A percentile compares a stretch with the other conserved stretches of the same genome.
phyloP scores from a whole-genome alignment of 2,113 vertebrate genomes.

The Gavia stellata region DNA sequence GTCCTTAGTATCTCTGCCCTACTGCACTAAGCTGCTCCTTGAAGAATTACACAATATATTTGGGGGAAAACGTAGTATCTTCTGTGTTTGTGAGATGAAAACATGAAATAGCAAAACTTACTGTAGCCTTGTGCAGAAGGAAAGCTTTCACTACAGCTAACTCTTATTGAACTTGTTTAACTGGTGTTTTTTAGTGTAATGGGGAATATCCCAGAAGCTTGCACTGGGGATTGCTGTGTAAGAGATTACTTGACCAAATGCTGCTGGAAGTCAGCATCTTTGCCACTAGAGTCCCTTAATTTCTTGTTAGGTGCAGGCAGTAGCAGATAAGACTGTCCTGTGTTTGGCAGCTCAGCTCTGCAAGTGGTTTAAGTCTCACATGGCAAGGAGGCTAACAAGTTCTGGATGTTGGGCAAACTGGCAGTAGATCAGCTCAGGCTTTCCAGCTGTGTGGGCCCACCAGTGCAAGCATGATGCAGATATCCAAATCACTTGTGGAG shows the following conservation, averaged over 20 bases:
- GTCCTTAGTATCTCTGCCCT: not conserved
- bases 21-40: not conserved
- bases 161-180: not conserved
- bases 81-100: not conserved
- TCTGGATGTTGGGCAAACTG: not conserved
- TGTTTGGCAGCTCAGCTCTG: not conserved
- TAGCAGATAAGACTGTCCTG: not conserved
- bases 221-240: not conserved
- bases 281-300: not conserved
- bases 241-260: not conserved
- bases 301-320: not conserved
- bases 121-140: not conserved
- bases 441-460: not conserved
- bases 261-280: not conserved
- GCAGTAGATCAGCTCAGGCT: not conserved
- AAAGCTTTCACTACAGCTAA: not conserved
- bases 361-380: not conserved
- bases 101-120: not conserved
- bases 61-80: not conserved
- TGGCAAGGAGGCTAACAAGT: not conserved
- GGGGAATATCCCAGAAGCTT: not conserved
- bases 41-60: not conserved
- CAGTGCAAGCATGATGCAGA: not conserved
- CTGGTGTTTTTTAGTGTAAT: not conserved
- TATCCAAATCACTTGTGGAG: not conserved